Conservation (phyloP, 2,797 vertebrate species). For the Borostomias antarcticus region DNA sequence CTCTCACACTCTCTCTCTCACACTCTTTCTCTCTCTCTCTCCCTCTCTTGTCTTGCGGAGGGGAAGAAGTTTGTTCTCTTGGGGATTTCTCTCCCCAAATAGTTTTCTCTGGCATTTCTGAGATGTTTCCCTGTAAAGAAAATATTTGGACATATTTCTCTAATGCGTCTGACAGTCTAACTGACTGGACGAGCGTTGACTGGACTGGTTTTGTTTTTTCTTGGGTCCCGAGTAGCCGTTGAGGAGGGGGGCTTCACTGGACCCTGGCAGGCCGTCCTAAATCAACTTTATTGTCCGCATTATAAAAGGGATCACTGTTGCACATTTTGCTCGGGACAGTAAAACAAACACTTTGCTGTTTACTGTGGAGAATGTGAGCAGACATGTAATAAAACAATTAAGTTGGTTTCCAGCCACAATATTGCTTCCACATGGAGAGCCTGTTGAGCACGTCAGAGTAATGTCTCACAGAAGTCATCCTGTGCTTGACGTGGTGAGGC, state of each 20-base stretch:
- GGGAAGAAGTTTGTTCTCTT: conserved; percentile 69
- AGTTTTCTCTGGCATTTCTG: conserved; percentile 79
- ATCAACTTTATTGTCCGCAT: conserved; percentile 37
- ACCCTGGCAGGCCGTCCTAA: conserved; percentile 23
- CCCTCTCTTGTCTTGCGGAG: conserved; percentile 37
- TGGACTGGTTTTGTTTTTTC: conserved; percentile 11
- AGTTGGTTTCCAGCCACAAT: conserved; percentile 21
- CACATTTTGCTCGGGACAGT: conserved; percentile 31
- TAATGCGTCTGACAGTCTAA: conserved; percentile 55
- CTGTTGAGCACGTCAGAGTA: conserved; percentile 23
- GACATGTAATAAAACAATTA: conserved; percentile 37
- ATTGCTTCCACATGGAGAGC: conserved; percentile 30
- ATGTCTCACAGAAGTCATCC: conserved; percentile 7
- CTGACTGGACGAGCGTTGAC: conserved; percentile 46
- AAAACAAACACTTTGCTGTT: conserved; percentile 25
- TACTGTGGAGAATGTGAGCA: conserved; percentile 16
- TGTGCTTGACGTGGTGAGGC: not conserved
- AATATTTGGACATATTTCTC: conserved; percentile 73
- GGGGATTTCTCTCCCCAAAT: conserved; percentile 61
- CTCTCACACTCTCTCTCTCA: conserved; percentile 21
- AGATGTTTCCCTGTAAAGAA: conserved; percentile 72
- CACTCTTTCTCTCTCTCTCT: conserved; percentile 9
- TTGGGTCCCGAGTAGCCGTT: conserved; percentile 15
- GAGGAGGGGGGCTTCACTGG: not conserved
- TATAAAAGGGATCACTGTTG: conserved; percentile 12